Evolutionary conservation across 2,797 vertebrate genomes (phyloP).

Genomic region (Xenops minutus): DNA sequence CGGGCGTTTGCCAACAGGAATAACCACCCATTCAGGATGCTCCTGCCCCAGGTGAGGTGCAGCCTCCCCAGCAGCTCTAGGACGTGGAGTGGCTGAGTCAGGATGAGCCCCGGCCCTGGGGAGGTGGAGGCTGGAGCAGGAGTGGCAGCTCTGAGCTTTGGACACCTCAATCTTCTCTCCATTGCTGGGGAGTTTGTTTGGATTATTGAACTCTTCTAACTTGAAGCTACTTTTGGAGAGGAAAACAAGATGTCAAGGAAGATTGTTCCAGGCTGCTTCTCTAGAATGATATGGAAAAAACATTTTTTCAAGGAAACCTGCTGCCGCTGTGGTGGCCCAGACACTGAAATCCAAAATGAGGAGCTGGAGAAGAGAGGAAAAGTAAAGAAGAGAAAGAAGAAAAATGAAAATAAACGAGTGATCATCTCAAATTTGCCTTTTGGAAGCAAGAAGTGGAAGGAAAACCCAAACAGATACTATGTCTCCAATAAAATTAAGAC

Average conservation of each 20-base stretch:
- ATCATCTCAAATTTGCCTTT: constrained; percentile 84
- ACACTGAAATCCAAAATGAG: constrained; percentile 53
- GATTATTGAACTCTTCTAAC: neutral
- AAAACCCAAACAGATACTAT: constrained; percentile 86
- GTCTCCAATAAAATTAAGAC: constrained; percentile 87
- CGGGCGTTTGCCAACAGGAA: neutral
- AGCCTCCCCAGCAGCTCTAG: constrained; percentile 50
- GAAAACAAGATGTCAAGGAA: constrained; percentile 53
- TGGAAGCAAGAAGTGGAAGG: constrained; percentile 73
- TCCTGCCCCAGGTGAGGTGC: neutral
- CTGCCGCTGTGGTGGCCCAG: constrained; percentile 52
- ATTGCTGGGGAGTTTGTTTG: neutral
- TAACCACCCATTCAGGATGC: neutral
- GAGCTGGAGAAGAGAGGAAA: constrained; percentile 73
- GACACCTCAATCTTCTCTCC: neutral
- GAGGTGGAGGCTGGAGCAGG: constrained; percentile 49
- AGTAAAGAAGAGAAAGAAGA: constrained; percentile 70
- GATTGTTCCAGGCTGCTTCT: constrained; percentile 14
- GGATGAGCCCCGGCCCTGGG: constrained; percentile 53
- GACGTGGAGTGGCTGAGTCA: constrained; percentile 53
- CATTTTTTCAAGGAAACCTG: constrained; percentile 60
- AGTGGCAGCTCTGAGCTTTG: neutral
- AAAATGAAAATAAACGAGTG: constrained; percentile 78
- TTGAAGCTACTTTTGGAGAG: neutral
- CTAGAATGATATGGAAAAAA: constrained; percentile 22